Conservation (phyloP, 1,140 invertebrate species). For the Ericerus pela region DNA sequence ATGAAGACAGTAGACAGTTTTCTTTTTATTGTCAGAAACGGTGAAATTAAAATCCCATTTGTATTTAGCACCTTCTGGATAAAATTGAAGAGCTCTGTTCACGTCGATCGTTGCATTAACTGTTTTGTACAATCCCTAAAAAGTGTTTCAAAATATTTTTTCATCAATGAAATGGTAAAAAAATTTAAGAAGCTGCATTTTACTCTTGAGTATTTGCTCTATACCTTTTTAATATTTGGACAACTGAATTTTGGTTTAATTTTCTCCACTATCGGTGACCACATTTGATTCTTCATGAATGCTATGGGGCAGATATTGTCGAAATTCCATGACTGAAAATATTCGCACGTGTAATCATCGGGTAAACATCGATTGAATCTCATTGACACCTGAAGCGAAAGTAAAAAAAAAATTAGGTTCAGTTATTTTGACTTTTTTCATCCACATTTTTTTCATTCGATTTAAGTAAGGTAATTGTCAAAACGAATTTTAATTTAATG, state of each 20-base stretch:
- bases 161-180: neutral
- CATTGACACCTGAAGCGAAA: neutral
- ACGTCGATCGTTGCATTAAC: neutral
- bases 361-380: neutral
- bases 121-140: neutral
- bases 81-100: neutral
- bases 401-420: too few relatives aligned
- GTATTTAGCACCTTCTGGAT: neutral
- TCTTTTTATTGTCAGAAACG: neutral
- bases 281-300: neutral
- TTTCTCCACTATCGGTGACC: neutral
- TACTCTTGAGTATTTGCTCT: neutral
- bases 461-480: neutral
- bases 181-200: neutral
- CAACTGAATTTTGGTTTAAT: neutral
- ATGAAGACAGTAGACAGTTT: neutral
- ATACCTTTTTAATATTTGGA: neutral
- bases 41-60: neutral
- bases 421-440: too few relatives aligned
- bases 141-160: neutral
- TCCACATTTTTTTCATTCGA: too few relatives aligned
- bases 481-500: neutral
- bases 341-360: neutral
- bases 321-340: slow-evolving; percentile 3
- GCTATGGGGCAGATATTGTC: neutral